These are phyloP conservation scores for Albula goreensis DNA, from an alignment of 2,113 vertebrate species.

Conservation along the genomic window DNA sequence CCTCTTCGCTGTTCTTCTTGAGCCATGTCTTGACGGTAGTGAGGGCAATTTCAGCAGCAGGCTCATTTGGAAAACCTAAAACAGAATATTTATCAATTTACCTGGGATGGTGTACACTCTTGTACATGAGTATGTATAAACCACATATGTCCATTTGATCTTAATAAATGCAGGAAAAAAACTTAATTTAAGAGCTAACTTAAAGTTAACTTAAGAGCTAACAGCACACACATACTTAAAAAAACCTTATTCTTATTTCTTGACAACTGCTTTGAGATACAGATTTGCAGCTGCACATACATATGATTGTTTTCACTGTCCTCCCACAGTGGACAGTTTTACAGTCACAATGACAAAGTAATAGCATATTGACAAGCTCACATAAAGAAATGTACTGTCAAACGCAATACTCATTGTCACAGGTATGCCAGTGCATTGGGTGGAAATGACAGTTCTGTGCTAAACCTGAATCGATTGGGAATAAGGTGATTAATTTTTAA, in stretches of 20 bases:
- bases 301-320: conserved; percentile 36
- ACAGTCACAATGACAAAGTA: conserved; percentile 38
- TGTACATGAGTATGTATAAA: too few relatives aligned
- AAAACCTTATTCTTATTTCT: conserved; percentile 39
- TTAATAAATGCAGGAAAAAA: background rate
- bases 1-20: conserved; percentile 83
- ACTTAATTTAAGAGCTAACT: background rate
- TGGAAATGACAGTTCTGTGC: conserved; percentile 39
- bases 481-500: conserved; percentile 60
- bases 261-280: conserved; percentile 39
- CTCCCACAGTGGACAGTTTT: conserved; percentile 18
- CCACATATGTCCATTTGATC: background rate
- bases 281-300: conserved; percentile 25
- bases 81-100: background rate
- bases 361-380: conserved; percentile 44
- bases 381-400: conserved; percentile 31
- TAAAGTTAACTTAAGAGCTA: background rate
- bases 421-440: conserved; percentile 31
- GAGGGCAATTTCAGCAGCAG: conserved; percentile 88
- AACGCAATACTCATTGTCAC: conserved; percentile 51
- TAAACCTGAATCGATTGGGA: conserved; percentile 50
- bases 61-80: conserved; percentile 94
- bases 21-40: conserved; percentile 87
- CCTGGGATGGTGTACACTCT: too few relatives aligned
- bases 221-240: conserved; percentile 35